phyloP scores from a whole-genome alignment of 2,888 invertebrate genomes.

The Heteromyza rotundicornis region DNA sequence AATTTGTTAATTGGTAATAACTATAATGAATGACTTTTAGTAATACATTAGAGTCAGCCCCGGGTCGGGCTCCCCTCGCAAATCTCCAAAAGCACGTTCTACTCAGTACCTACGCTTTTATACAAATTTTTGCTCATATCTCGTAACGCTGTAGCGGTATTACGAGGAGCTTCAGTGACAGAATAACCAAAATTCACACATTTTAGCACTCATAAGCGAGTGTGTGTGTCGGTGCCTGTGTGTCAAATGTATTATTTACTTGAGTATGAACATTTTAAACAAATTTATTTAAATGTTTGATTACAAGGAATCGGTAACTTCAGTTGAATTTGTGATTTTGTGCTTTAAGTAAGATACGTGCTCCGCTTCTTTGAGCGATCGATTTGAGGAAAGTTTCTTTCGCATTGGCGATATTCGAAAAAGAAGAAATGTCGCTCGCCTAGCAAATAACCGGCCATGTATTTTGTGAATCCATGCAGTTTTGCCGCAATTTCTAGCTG shows the following conservation, averaged over 20 bases:
- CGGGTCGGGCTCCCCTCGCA: too few species aligned
- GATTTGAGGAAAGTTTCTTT: too few species aligned
- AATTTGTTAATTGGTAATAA: conserved; percentile 40
- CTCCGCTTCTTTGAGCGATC: not conserved
- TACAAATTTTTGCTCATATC: too few species aligned
- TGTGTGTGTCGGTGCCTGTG: not conserved
- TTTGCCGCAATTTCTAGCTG: too few species aligned
- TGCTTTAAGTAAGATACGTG: conserved; percentile 26
- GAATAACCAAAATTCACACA: not conserved
- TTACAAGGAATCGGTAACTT: conserved; percentile 53
- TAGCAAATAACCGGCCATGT: conserved; percentile 30
- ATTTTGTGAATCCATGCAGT: conserved; percentile 28
- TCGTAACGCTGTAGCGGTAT: not conserved
- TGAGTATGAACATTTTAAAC: conserved; percentile 30
- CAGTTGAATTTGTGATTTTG: conserved; percentile 54
- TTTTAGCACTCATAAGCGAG: not conserved
- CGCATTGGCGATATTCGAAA: too few species aligned
- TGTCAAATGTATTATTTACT: conserved; percentile 35
- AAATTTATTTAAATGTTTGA: conserved; percentile 52
- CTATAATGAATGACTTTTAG: conserved; percentile 26
- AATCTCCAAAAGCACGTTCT: too few species aligned
- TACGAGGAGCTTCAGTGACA: not conserved
- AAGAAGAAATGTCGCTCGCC: conserved; percentile 34
- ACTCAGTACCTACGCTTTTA: too few species aligned
- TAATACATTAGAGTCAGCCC: not conserved